Base-by-base conservation (phyloP, 2,888 invertebrate genomes). In the Agapostemon virescens region DNA sequence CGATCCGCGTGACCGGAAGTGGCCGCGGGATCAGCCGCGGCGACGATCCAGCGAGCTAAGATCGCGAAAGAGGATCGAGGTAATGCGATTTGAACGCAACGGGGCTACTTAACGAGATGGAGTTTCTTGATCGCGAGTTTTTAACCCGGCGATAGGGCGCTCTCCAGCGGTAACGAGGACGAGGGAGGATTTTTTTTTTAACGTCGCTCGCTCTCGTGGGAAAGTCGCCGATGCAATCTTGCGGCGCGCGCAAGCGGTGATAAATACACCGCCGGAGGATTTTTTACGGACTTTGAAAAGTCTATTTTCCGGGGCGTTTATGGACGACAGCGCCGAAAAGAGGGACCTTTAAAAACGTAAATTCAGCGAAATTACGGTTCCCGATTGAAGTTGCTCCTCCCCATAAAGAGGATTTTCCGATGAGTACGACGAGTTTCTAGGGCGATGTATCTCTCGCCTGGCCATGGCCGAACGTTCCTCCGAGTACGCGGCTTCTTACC, bases 41-140 rank as follows among this genome's bases (percentile, higher is more conserved):
- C 42, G 33, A 30, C 33, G 67, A 45, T 33, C 23, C 69, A 3
- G 17, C 33, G 63, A 71, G 71, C 36, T 40, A 55, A 55, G 68
- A 74, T 74, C 69, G 52, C 61, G 68, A 69, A 74, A 69, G 69
- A 69, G 55, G 55, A 45, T 66, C 58, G 40, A 36, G 45, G 67
- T 77, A 74, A 69, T 69, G 61, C 68, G 75, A 74, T 77, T 77
- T 68, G 67, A 61, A 68, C 38, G 67, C 45, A 38, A 26, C 68
- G 74, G 33, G 23, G 63, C 63, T 63, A 68, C 52, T 77, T 74
- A 74, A 74, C 38, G 68, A 63, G 75, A 77, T 63, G 61, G 63
- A 61, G 63, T 68, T 58, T 66, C 55, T 74, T 75, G 64, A 66
- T 78, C 42, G 75, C 36, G 52, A 66, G 45, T 66, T 38, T 69